Percentiles rank a stretch among this genome's conserved stretches.
Evolutionary conservation across 1,140 invertebrate species (phyloP).

Genomic region (Trichonephila clavata): DNA sequence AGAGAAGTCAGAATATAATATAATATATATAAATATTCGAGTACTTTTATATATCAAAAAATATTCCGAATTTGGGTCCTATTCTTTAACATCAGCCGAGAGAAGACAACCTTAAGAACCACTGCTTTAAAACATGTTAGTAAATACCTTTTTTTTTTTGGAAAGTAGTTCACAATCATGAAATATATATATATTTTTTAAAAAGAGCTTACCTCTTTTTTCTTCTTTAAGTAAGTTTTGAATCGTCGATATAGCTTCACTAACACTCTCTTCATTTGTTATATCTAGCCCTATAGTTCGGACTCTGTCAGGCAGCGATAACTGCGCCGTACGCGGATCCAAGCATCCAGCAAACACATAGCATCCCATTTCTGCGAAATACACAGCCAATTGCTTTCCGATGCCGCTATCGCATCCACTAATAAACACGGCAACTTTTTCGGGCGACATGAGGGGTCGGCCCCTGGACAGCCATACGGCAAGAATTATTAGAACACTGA

Average conservation of each 20-base stretch:
- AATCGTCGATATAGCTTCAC: conserved; percentile 75
- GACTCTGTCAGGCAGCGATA: conserved; percentile 79
- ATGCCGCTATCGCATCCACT: conserved; percentile 83
- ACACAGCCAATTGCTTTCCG: conserved; percentile 81
- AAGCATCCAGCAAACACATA: conserved; percentile 83
- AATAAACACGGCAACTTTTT: conserved; percentile 56
- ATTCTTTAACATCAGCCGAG: too few species aligned
- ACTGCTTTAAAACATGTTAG: too few species aligned
- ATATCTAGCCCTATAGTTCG: conserved; percentile 85
- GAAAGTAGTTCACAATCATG: not conserved
- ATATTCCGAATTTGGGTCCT: too few species aligned
- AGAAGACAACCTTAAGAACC: too few species aligned
- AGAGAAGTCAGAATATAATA: too few species aligned
- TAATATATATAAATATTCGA: too few species aligned
- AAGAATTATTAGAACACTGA: not conserved
- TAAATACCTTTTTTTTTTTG: too few species aligned
- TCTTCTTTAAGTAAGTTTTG: conserved; percentile 40
- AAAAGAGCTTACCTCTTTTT: conserved; percentile 52
- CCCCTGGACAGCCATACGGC: not conserved
- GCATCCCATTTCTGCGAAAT: conserved; percentile 81
- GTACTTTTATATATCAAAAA: too few species aligned
- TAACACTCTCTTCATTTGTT: conserved; percentile 84
- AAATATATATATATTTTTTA: not conserved
- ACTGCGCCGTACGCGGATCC: conserved; percentile 78
- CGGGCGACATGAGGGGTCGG: not conserved